Evolutionary conservation across 2,113 vertebrate genomes (phyloP).

Genomic region (Xiphias gladius): DNA sequence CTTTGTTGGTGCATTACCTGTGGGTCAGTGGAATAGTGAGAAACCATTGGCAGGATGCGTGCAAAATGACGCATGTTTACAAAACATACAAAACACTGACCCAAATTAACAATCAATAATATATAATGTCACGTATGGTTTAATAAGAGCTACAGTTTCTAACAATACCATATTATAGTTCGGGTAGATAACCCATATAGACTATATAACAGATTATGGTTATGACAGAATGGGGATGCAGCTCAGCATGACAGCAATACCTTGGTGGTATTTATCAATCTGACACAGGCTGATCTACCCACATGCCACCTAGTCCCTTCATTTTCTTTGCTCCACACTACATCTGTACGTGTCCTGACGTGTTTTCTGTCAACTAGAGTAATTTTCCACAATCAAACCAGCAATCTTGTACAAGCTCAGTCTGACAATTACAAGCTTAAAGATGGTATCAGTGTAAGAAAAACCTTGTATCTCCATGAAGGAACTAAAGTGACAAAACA

Average conservation of each 20-base stretch:
- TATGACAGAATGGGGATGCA: not conserved
- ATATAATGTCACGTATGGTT: too few relatives aligned
- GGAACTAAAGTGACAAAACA: not conserved
- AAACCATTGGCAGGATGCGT: too few relatives aligned
- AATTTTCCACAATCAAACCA: conserved; percentile 27
- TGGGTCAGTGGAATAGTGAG: too few relatives aligned
- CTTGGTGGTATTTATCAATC: not conserved
- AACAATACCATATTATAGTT: too few relatives aligned
- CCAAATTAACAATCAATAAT: too few relatives aligned
- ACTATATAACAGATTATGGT: not conserved
- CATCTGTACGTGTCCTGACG: conserved; percentile 32
- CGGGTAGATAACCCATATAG: too few relatives aligned
- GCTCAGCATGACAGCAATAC: not conserved
- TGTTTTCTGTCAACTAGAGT: conserved; percentile 28
- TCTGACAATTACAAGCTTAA: conserved; percentile 15
- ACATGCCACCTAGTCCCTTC: not conserved
- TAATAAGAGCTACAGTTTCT: too few relatives aligned
- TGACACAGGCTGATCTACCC: not conserved
- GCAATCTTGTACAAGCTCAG: conserved; percentile 27
- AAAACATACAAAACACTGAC: too few relatives aligned
- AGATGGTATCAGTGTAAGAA: conserved; percentile 34
- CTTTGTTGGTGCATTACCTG: too few relatives aligned
- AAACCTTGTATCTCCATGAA: conserved; percentile 6
- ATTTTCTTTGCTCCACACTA: conserved; percentile 13
- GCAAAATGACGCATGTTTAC: too few relatives aligned